These are phyloP conservation scores for Drosophila repletoides DNA, from an alignment of 1,140 invertebrate species.

Conservation along the genomic window DNA sequence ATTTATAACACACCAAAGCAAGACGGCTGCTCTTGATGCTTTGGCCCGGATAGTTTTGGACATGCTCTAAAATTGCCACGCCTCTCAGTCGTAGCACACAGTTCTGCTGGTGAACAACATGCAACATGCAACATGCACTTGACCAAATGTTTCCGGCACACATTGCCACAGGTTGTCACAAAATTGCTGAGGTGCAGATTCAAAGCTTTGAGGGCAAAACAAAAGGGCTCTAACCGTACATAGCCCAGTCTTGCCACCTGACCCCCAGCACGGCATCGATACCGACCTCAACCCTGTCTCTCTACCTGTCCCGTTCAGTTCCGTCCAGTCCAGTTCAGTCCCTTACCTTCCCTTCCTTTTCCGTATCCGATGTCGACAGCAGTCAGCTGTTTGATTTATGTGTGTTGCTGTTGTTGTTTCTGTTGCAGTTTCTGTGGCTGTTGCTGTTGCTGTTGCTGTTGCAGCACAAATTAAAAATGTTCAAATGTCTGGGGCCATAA, in stretches of 20 bases:
- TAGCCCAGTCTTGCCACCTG: conserved; percentile 26
- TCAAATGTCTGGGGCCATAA: conserved; percentile 67
- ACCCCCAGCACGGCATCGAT: conserved; percentile 29
- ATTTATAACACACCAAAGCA: conserved; percentile 66
- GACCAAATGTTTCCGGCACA: conserved; percentile 61
- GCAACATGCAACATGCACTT: conserved; percentile 33
- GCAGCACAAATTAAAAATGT: conserved; percentile 72
- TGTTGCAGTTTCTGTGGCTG: conserved; percentile 7
- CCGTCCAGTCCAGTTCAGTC: too few relatives aligned
- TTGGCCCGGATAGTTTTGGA: conserved; percentile 35
- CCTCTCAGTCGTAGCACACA: neutral
- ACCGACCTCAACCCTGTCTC: neutral
- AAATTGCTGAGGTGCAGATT: conserved; percentile 53
- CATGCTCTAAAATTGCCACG: conserved; percentile 59
- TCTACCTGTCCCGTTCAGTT: neutral
- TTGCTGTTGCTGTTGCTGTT: conserved; percentile 30
- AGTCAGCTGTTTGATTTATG: conserved; percentile 80
- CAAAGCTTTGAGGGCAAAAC: conserved; percentile 46
- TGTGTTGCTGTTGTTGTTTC: conserved; percentile 13
- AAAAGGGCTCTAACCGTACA: conserved; percentile 29
- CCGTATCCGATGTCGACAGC: conserved; percentile 55
- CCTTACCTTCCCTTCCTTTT: conserved; percentile 17
- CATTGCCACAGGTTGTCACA: conserved; percentile 75
- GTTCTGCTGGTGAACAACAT: too few relatives aligned
- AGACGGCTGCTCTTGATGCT: conserved; percentile 28